Evolutionary conservation across 2,888 invertebrate genomes (phyloP), one percentile per base, ranked within the genome.

Genomic region (Salpingus planirostris): DNA sequence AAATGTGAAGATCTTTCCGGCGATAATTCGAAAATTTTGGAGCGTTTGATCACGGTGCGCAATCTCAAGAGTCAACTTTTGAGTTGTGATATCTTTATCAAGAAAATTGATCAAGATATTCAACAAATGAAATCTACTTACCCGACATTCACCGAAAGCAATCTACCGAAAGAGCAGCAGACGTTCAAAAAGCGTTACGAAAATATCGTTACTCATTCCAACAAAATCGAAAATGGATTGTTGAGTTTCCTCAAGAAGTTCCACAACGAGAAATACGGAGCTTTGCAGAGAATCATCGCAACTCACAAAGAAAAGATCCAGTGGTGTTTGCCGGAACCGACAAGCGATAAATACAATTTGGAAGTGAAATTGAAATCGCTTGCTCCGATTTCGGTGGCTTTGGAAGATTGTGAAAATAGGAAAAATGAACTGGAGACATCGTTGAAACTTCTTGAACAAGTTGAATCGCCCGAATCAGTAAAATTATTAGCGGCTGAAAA

Each of bases 1-100:
- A 84, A 85, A 60, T 90, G 89, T 55, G 91, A 91, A 56, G 90
- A 90, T 54, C 74, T 89, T 65, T 84, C 86, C 2, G 92, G 93
- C 0, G 85, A 87, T 46, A 89, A 90, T 51, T 72, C 75, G 1
- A 86, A 87, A 55, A 82, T 93, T 34, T 70, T 90, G 31, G 78
- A 80, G 44, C 76, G 91, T 32, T 68, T 92, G 2, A 73, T 82
- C 38, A 78, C 75, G 40, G 83, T 88, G 46, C 80, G 83, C 54
- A 70, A 71, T 3, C 66, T 89, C 12, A 82, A 84, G 58, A 68
- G 65, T 13, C 78, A 87, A 46, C 63, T 92, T n/a, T 72, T 76
- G 30, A 69, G 72, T 27, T 74, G 80, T 30, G 78, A 76, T 46
- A 71, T 74, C 11, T 74, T 76, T 45, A 73, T 90, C 24, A 76